phyloP scores from a whole-genome alignment of 1,140 invertebrate genomes.

The Lysiphlebus fabarum region DNA sequence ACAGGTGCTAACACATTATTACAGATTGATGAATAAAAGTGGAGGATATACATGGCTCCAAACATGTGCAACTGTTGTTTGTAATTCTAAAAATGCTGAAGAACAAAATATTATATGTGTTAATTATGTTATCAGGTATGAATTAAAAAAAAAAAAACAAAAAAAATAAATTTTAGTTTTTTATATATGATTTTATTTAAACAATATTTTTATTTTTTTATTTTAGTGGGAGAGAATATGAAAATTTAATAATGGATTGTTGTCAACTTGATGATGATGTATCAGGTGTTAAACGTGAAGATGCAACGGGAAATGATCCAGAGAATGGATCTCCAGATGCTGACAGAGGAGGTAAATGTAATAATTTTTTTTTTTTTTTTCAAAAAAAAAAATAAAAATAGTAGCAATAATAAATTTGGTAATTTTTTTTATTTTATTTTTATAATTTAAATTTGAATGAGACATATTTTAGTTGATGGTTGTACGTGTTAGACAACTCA shows the following conservation, averaged over 20 bases:
- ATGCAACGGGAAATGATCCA: conserved; percentile 73
- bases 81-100: conserved; percentile 90
- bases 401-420: background rate
- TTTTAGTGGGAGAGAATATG: conserved; percentile 85
- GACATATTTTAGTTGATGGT: background rate
- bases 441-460: background rate
- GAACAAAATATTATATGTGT: conserved; percentile 96
- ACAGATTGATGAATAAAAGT: conserved; percentile 91
- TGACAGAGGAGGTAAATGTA: conserved; percentile 66
- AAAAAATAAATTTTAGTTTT: no score
- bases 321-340: conserved; percentile 82
- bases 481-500: conserved; percentile 1
- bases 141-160: background rate
- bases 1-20: conserved; percentile 94
- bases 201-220: conserved; percentile 27
- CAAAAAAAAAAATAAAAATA: background rate
- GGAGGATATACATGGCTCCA: conserved; percentile 96
- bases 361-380: background rate
- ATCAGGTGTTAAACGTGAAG: conserved; percentile 74
- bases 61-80: conserved; percentile 94
- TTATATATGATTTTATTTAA: no score
- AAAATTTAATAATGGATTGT: conserved; percentile 87
- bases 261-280: conserved; percentile 83
- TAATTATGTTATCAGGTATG: conserved; percentile 89
- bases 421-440: background rate